Evolutionary conservation across 2,113 vertebrate genomes (phyloP), one percentile per base, ranked within the genome.

Genomic region (Pampusana beccarii): DNA sequence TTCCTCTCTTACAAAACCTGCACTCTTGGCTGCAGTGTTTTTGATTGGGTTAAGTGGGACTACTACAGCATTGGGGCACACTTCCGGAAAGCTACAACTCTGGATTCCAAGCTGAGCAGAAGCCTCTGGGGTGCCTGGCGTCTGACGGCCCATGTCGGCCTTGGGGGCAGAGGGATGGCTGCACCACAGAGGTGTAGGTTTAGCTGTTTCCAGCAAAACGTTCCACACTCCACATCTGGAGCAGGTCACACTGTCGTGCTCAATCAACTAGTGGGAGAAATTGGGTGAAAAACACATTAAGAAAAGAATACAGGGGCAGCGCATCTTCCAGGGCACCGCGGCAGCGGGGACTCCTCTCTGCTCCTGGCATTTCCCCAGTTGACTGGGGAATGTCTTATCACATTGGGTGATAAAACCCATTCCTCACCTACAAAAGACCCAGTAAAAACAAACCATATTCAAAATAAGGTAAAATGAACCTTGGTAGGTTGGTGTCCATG

Each of bases 221-320:
- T 20, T 3, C 7, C 34, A 0, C 7, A 5, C 3, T 8, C 3
- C 28, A 0, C 11, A 0, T 3, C 9, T 6, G 57, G 25, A 17
- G 20, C 9, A 2, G 13, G 40, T 3, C 40, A 3, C 18, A 6
- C 29, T 17, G 79, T 5, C 1, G 6, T 3, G 36, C 5, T 23
- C 2, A 5, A 3, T 23, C 0, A 18, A 31, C 8, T 8, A 3
- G 13, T 0, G 29, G 16, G 57, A 11, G 36, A 33, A 64, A 62
- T 6, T 0, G 2, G 20, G 48, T 9, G 51, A 16, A 14, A 70
- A 65, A 5, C 28, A 6, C 4, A 1, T 0, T 2, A 0, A 21
- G 26, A 46, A 46, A 19, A 46, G 16, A 50, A 51, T 2, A 3
- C 4, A 1, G 16, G 24, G n/a, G 12, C 21, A 6, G 23, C 2